Evolutionary conservation across 2,888 invertebrate genomes (phyloP).

Genomic region (Tortricodes alternella): DNA sequence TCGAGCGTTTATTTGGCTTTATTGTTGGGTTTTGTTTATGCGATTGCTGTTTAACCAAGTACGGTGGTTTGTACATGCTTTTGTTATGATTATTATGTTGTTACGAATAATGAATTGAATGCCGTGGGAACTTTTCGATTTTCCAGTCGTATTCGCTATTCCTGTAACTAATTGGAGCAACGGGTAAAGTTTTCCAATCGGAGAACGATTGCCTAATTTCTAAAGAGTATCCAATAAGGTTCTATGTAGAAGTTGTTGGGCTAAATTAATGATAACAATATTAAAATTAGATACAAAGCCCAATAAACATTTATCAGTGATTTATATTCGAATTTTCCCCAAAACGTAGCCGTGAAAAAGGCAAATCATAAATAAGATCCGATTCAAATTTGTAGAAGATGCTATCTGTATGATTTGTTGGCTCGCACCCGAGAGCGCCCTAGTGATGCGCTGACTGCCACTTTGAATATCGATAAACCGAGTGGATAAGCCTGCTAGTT

Average conservation of each 20-base stretch:
- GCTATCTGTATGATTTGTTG: slow-evolving; percentile 81
- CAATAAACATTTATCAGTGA: slow-evolving; percentile 77
- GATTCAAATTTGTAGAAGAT: slow-evolving; percentile 84
- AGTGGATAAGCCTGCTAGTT: slow-evolving; percentile 2
- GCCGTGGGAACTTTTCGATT: slow-evolving; percentile 60
- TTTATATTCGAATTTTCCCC: slow-evolving; percentile 78
- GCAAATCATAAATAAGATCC: slow-evolving; percentile 84
- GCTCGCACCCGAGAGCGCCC: slow-evolving; percentile 79
- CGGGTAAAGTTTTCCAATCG: slow-evolving; percentile 43
- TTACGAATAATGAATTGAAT: slow-evolving; percentile 67
- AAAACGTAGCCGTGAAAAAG: slow-evolving; percentile 82
- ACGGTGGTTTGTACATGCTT: slow-evolving; percentile 78
- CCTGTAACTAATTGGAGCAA: slow-evolving; percentile 15
- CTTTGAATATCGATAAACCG: slow-evolving; percentile 64
- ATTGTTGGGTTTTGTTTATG: slow-evolving; percentile 83
- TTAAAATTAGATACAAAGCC: slow-evolving; percentile 67
- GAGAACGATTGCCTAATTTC: slow-evolving; percentile 28
- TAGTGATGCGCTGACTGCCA: slow-evolving; percentile 79
- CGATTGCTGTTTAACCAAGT: slow-evolving; percentile 82
- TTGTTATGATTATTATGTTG: slow-evolving; percentile 81
- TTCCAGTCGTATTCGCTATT: slow-evolving; percentile 32
- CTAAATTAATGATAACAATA: slow-evolving; percentile 45
- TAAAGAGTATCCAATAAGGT: background rate
- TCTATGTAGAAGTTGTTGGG: background rate
- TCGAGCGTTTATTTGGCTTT: slow-evolving; percentile 82